Base-by-base conservation (phyloP, 2,888 invertebrate genomes). In the Pristionchus fissidentatus region DNA sequence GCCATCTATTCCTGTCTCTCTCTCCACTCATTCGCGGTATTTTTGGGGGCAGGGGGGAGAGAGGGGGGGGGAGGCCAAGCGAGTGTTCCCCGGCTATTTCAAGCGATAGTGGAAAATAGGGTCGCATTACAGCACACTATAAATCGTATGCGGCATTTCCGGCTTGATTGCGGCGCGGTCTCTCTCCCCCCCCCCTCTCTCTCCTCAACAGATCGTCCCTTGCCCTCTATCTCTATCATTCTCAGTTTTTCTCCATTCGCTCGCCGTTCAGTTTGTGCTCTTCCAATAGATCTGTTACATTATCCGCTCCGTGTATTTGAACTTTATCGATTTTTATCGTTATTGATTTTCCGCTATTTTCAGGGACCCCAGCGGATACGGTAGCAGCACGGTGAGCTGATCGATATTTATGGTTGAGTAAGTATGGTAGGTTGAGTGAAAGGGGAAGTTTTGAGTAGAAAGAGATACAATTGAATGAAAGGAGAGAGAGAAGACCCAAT, bases 61-160 rank as follows among this genome's bases (percentile, higher is more conserved):
- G n/a, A n/a, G n/a, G n/a, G n/a, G n/a, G n/a, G n/a, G n/a, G n/a
- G n/a, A n/a, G n/a, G n/a, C n/a, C n/a, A n/a, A n/a, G 38, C 66
- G 35, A 66, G 35, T 66, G 4, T 38, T 38, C 35, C 13, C 3
- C 60, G 22, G 13, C 10, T 38, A 35, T 66, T 22, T 38, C 60
- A 35, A 22, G 29, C 38, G 66, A 66, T 66, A 66, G 66, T 35
- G n/a, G 66, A 66, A 66, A 66, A 66, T 66, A 66, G 38, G 66
- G 66, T 66, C 15, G 66, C 35, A 66, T 66, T 66, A 66, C 66
- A 66, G 38, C 66, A 66, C 66, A 29, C 66, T 66, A n/a, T n/a
- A n/a, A 38, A 66, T 66, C 66, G 66, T 66, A 66, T 66, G 66
- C 35, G 66, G 38, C 66, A 66, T 66, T 66, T 66, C 66, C 66